A percentile compares a stretch with the other conserved stretches of the same genome.
These are phyloP conservation scores for Megalonaias nervosa DNA, from an alignment of 1,140 invertebrate genomes.

Conservation along the genomic window DNA sequence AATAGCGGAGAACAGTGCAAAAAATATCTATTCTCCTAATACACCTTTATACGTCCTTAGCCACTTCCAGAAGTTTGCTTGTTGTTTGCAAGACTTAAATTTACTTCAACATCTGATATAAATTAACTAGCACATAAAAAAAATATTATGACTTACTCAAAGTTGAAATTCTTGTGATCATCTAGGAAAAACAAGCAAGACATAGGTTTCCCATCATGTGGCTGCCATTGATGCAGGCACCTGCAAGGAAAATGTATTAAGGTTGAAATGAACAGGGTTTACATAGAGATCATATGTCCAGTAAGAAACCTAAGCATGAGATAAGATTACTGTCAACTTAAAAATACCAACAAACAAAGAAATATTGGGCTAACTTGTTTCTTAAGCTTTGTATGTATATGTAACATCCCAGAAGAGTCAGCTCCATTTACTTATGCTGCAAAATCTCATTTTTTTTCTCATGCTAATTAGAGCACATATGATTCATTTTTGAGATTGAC, in stretches of 20 bases:
- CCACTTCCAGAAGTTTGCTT: too few relatives aligned
- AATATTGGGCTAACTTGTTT: background rate
- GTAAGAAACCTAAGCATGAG: background rate
- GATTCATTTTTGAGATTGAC: too few relatives aligned
- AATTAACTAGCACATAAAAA: background rate
- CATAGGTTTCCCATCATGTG: conserved; percentile 88
- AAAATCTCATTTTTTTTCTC: too few relatives aligned
- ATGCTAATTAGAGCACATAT: too few relatives aligned
- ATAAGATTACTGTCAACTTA: background rate
- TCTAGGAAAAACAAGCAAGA: conserved; percentile 93
- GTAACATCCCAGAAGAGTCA: too few relatives aligned
- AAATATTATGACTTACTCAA: conserved; percentile 80
- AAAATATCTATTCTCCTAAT: too few relatives aligned
- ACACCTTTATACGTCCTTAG: too few relatives aligned
- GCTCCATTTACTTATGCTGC: too few relatives aligned
- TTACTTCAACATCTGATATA: too few relatives aligned
- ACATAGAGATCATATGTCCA: background rate
- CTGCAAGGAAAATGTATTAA: conserved; percentile 59
- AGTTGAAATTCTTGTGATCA: conserved; percentile 86
- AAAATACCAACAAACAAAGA: background rate
- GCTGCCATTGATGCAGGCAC: conserved; percentile 92
- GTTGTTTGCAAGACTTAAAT: too few relatives aligned
- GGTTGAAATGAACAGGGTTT: background rate
- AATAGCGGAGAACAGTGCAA: too few relatives aligned
- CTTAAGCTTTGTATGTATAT: too few relatives aligned